These are phyloP conservation scores for Cnemophilus loriae DNA, from an alignment of 2,113 vertebrate species.

Conservation along the genomic window DNA sequence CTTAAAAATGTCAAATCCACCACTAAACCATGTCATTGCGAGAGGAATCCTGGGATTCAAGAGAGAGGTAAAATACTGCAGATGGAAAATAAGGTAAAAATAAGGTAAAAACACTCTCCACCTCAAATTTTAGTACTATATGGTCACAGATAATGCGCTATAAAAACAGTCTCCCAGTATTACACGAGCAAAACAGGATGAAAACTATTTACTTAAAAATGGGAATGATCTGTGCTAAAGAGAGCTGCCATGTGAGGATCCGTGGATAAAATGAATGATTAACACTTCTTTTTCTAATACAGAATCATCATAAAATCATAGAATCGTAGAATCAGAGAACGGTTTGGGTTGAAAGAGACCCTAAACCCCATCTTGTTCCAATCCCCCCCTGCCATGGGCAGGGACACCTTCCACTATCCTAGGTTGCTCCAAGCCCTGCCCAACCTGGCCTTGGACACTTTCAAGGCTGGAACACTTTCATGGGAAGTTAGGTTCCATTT, in stretches of 20 bases:
- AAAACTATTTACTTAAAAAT: not conserved
- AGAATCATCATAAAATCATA: too few relatives aligned
- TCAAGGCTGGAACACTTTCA: not conserved
- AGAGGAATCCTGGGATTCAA: not conserved
- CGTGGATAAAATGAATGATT: not conserved
- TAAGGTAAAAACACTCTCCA: not conserved
- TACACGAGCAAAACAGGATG: accelerated
- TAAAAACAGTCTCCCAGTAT: not conserved
- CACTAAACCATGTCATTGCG: accelerated
- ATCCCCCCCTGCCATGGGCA: accelerated
- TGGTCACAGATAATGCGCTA: not conserved
- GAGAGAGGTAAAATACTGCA: not conserved
- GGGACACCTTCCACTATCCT: not conserved
- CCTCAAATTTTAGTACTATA: not conserved
- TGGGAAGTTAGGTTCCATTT: not conserved
- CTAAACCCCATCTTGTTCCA: not conserved
- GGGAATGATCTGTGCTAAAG: not conserved
- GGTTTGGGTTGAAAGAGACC: not conserved
- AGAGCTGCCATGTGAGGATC: not conserved
- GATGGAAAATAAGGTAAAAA: not conserved
- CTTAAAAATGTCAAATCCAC: not conserved
- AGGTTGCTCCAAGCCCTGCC: not conserved
- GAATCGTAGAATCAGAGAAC: not conserved
- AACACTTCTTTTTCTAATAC: not conserved
- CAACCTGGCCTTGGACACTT: not conserved